Conservation (phyloP, 2,888 invertebrate genomes). For the Meloe dianella region DNA sequence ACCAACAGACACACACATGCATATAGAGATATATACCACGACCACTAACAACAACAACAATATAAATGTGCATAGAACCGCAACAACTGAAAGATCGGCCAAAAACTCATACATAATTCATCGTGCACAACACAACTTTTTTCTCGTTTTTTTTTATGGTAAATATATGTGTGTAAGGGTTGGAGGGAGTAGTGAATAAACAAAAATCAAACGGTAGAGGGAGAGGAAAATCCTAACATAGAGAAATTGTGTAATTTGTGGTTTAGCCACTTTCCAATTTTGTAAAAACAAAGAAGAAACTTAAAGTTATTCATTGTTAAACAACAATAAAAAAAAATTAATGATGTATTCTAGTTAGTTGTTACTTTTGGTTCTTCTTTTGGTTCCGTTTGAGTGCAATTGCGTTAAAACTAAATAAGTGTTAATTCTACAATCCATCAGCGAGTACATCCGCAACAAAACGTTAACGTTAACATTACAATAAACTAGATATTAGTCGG, state of each 20-base stretch:
- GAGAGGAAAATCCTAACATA: not conserved
- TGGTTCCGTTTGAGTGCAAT: not conserved
- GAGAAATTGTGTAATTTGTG: not conserved
- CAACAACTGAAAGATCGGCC: constrained; percentile 24
- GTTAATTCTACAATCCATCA: no score
- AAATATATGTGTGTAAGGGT: not conserved
- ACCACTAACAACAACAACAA: not conserved
- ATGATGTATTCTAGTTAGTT: not conserved
- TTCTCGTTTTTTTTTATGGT: constrained; percentile 23
- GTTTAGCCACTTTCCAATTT: constrained; percentile 15
- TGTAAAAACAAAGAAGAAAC: not conserved
- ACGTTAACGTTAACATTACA: no score
- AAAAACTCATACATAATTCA: constrained; percentile 38
- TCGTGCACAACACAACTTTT: constrained; percentile 30
- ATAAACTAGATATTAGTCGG: no score
- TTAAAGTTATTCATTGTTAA: not conserved
- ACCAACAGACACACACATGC: not conserved
- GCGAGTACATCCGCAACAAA: no score
- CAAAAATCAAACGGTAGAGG: constrained; percentile 21
- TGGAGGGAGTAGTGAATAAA: constrained; percentile 23
- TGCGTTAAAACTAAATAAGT: not conserved
- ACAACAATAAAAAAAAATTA: not conserved
- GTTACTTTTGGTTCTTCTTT: not conserved
- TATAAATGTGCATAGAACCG: constrained; percentile 5
- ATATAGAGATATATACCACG: not conserved